Base-by-base conservation (phyloP, 2,113 vertebrate genomes). In the Pseudolaguvia tuberculata region DNA sequence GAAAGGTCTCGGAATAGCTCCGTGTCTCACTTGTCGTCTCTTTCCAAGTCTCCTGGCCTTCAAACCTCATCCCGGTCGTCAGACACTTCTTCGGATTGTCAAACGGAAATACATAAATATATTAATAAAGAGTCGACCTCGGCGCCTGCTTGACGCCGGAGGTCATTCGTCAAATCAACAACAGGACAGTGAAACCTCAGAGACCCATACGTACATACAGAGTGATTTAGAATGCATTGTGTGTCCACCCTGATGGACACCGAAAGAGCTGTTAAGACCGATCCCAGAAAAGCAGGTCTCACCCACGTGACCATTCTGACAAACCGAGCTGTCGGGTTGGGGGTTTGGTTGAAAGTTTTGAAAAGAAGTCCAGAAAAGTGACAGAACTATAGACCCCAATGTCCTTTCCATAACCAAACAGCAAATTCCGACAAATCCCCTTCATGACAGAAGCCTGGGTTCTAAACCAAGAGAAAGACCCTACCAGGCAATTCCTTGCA, bases 41-140 rank as follows among this genome's bases (percentile, higher is more conserved):
- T 66, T 51, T 47, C 10, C 2, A 5, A 47, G 21, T 45, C 14
- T 52, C 29, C 5, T 31, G 81, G 74, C 80, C 81, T 85, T 85
- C 83, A 81, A 90, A 90, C 87, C 87, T 89, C 85, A 86, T 85
- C 85, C 78, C 48, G 73, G 81, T 84, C 87, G 89, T 90, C 89
- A 91, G 82, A 86, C 86, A 79, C 85, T 86, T 87, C 84, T 83
- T 81, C 80, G 47, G 78, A 82, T 75, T 87, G 88, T 88, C 88
- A 88, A 61, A 73, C 4, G 1, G 58, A 61, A 78, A 83, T 84
- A 84, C 85, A 89, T 89, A 87, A 87, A 81, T 79, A 58, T 78
- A 89, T 86, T 70, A 73, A 70, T 71, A 85, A 88, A 84, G 27
- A 58, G 88, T 82, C 81, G 85, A 65, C 59, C 70, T 58, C 80